Base-by-base conservation (phyloP, 2,888 invertebrate genomes). In the Limnephilus lunatus region DNA sequence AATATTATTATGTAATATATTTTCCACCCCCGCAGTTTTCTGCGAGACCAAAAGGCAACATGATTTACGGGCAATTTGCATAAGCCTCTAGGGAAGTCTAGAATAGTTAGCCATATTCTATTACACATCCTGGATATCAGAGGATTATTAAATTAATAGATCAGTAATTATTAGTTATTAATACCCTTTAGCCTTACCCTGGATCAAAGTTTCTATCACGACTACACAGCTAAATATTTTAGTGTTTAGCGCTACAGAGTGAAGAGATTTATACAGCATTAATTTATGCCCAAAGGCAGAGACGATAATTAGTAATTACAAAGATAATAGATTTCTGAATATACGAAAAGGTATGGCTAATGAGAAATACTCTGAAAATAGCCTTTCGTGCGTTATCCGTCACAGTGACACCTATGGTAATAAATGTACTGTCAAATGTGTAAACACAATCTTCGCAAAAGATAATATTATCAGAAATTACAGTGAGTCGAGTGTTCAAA, bases 21-120 rank as follows among this genome's bases (percentile, higher is more conserved):
- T n/a, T 86, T 30, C 86, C 39, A 48, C 86, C 86, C 39, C n/a
- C 11, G n/a, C 44, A 86, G 86, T 86, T 86, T 48, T 30, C 30
- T 86, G 1, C 83, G 15, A 44, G 86, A n/a, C 86, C 48, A 25
- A 83, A 31, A 19, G n/a, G 1, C 3, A 86, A 48, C 44, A 30
- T 48, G n/a, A 86, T 86, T 44, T 44, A 30, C 30, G 9, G n/a
- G n/a, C 86, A 44, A 48, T 86, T 86, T 86, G 30, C 48, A 39
- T 39, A 85, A 39, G n/a, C 44, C 86, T n/a, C 9, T 14, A 86
- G 48, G 48, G n/a, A 83, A 35, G 48, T 15, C 30, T 44, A 4
- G 14, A n/a, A 44, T 48, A 44, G 86, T 86, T 44, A 7, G 39
- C 86, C 35, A 86, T 86, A 39, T 86, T 44, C 44, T 5, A 44